Conservation (phyloP, 2,888 invertebrate genomes). For the Rhagium mordax region DNA sequence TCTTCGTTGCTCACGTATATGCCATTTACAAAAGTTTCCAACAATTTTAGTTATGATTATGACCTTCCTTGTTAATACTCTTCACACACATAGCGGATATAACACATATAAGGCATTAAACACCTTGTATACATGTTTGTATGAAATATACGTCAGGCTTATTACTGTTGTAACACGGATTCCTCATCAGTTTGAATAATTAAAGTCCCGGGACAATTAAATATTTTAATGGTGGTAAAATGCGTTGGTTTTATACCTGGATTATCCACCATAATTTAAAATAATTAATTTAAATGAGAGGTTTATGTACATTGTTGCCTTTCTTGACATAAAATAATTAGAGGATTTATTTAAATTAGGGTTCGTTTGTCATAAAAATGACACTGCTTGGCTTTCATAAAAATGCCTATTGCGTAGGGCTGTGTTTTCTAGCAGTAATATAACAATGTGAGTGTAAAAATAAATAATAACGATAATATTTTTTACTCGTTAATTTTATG, state of each 20-base stretch:
- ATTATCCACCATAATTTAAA: constrained; percentile 29
- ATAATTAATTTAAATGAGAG: constrained; percentile 33
- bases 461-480: too few species aligned
- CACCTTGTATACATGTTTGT: neutral
- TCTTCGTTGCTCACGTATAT: too few species aligned
- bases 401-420: neutral
- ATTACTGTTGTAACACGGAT: neutral
- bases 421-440: neutral
- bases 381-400: constrained; percentile 6
- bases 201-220: constrained; percentile 25
- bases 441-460: too few species aligned
- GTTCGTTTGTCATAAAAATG: constrained; percentile 13
- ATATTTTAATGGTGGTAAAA: constrained; percentile 28
- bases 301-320: constrained; percentile 21
- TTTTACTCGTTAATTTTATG: too few species aligned
- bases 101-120: neutral
- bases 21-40: too few species aligned
- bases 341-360: constrained; percentile 22
- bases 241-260: constrained; percentile 29
- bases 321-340: constrained; percentile 21
- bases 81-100: neutral
- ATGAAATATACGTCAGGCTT: constrained; percentile 1
- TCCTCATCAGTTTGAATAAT: constrained; percentile 23
- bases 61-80: neutral
- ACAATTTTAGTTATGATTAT: neutral